These are phyloP conservation scores for Listronotus oregonensis DNA, from an alignment of 1,140 invertebrate species.

Conservation along the genomic window DNA sequence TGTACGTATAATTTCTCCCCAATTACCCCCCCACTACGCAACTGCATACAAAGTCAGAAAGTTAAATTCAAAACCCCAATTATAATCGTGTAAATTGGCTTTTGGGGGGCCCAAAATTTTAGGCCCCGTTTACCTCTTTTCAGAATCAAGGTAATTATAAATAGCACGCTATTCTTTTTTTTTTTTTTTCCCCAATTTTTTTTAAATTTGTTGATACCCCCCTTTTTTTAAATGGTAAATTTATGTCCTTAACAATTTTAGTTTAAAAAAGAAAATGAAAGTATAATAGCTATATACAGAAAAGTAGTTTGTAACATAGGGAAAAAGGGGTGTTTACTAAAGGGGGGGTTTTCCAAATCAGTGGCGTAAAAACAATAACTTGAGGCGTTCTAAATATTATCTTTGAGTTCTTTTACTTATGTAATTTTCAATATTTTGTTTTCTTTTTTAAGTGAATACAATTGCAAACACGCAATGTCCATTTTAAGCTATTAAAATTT, in stretches of 20 bases:
- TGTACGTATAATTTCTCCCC: slow-evolving; percentile 13
- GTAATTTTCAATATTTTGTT: too few relatives aligned
- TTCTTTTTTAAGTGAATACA: too few relatives aligned
- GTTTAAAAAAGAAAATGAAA: neutral
- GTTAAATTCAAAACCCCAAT: slow-evolving; percentile 18
- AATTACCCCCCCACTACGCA: slow-evolving; percentile 27
- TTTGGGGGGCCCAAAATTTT: slow-evolving; percentile 25
- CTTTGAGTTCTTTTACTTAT: too few relatives aligned
- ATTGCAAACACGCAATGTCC: too few relatives aligned
- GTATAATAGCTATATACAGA: slow-evolving; percentile 3
- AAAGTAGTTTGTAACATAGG: neutral
- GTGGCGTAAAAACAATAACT: too few relatives aligned
- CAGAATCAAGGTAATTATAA: slow-evolving; percentile 13
- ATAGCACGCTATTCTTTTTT: slow-evolving; percentile 12
- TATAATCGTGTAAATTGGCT: slow-evolving; percentile 23
- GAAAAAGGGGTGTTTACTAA: too few relatives aligned
- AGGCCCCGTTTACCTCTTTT: slow-evolving; percentile 2
- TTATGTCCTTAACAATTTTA: neutral
- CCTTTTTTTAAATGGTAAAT: too few relatives aligned
- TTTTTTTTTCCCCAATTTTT: neutral
- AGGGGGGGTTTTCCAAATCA: too few relatives aligned
- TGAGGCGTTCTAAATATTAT: too few relatives aligned
- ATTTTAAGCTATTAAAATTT: too few relatives aligned
- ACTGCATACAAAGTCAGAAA: slow-evolving; percentile 22
- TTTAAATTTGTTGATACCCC: too few relatives aligned